Conservation (phyloP, 2,888 invertebrate species). For the Dynastes hyllus region DNA sequence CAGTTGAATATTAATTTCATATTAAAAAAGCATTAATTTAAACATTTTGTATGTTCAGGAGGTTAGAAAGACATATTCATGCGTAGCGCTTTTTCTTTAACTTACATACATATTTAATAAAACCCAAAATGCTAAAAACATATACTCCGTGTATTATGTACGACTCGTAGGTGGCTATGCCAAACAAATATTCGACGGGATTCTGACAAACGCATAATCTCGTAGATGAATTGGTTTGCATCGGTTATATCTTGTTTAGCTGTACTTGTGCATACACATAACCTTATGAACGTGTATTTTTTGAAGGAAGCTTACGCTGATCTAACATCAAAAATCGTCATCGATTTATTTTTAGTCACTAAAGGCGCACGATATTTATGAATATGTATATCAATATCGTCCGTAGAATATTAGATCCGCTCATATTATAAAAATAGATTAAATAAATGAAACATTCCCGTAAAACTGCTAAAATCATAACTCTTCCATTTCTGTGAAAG, state of each 20-base stretch:
- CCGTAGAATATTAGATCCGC: conserved; percentile 35
- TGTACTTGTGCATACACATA: not conserved
- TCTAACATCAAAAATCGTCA: not conserved
- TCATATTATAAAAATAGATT: conserved; percentile 14
- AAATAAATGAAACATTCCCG: conserved; percentile 20
- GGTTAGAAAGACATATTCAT: too few species aligned
- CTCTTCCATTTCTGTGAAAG: not conserved
- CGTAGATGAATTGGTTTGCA: not conserved
- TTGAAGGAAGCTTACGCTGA: not conserved
- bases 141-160: too few species aligned
- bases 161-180: too few species aligned
- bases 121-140: too few species aligned
- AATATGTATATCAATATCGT: conserved; percentile 22
- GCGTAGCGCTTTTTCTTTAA: too few species aligned
- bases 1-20: too few species aligned
- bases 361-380: conserved; percentile 29
- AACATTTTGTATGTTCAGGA: too few species aligned
- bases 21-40: too few species aligned
- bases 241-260: not conserved
- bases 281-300: not conserved
- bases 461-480: not conserved
- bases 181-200: not conserved
- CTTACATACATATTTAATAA: too few species aligned
- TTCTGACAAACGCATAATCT: not conserved
- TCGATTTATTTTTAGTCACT: conserved; percentile 17